Evolutionary conservation across 2,888 invertebrate species (phyloP).

Genomic region (Dolichomitus sp.): DNA sequence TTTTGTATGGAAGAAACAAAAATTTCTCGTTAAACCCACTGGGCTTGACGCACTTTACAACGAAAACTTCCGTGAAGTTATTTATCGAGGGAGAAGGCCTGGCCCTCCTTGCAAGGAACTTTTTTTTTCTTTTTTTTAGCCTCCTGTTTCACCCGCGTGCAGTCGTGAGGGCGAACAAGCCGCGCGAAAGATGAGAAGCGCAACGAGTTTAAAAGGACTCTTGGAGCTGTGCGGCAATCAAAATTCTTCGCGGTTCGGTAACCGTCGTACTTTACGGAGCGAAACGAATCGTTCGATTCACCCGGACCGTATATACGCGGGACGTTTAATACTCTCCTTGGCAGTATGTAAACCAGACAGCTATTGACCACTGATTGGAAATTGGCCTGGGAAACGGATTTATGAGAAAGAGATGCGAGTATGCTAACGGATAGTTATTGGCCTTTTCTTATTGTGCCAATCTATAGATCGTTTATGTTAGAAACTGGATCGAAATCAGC

Average conservation of each 20-base stretch:
- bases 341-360: neutral
- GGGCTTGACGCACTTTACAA: neutral
- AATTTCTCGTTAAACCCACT: neutral
- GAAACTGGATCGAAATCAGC: conserved; percentile 9
- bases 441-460: neutral
- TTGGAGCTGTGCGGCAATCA: conserved; percentile 46
- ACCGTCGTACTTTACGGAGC: conserved; percentile 72
- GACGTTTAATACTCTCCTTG: conserved; percentile 11
- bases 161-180: conserved; percentile 32
- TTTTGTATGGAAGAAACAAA: neutral
- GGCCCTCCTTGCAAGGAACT: neutral
- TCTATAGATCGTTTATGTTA: neutral
- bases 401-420: conserved; percentile 12
- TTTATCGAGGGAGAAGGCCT: neutral
- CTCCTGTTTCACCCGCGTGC: neutral
- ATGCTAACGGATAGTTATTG: neutral
- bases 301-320: conserved; percentile 53
- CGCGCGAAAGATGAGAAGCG: conserved; percentile 54
- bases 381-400: conserved; percentile 26
- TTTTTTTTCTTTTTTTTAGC: conserved; percentile 17
- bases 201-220: conserved; percentile 54
- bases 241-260: conserved; percentile 72
- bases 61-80: conserved; percentile 26
- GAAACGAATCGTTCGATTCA: conserved; percentile 69
- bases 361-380: conserved; percentile 7